phyloP scores from a whole-genome alignment of 2,888 invertebrate genomes.

The Zhengitettix transpicula region DNA sequence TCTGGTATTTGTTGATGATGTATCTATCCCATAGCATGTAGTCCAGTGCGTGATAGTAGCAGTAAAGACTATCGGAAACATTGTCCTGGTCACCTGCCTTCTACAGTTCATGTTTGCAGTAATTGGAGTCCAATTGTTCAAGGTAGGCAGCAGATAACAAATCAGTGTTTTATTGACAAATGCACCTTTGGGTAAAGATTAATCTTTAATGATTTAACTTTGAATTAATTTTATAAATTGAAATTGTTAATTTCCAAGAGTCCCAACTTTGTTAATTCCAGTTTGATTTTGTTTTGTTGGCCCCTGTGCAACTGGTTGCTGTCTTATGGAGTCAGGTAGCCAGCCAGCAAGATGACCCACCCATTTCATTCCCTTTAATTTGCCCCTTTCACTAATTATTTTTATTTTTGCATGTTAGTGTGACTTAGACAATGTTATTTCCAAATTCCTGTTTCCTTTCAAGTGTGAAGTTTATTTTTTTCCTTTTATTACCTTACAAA shows the following conservation, averaged over 20 bases:
- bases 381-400: no score
- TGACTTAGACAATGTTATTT: constrained; percentile 11
- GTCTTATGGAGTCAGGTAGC: constrained; percentile 10
- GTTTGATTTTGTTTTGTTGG: constrained; percentile 5
- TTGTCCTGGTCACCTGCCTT: constrained; percentile 98
- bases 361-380: constrained; percentile 5
- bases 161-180: constrained; percentile 20
- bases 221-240: constrained; percentile 7
- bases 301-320: constrained; percentile 5
- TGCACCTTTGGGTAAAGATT: constrained; percentile 28
- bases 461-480: no score
- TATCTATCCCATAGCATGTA: constrained; percentile 70
- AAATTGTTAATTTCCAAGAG: no score
- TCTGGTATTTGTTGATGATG: constrained; percentile 18
- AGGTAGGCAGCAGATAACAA: constrained; percentile 53
- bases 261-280: constrained; percentile 9
- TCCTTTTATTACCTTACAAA: no score
- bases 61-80: constrained; percentile 98
- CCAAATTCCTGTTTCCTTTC: no score
- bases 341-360: constrained; percentile 13
- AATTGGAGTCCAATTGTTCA: constrained; percentile 99
- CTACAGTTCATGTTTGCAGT: constrained; percentile 99
- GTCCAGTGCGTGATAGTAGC: constrained; percentile 99
- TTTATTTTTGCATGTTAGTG: constrained; percentile 15
- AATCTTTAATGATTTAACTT: constrained; percentile 10